Evolutionary conservation across 2,888 invertebrate genomes (phyloP).

Genomic region (Cyaniris semiargus): DNA sequence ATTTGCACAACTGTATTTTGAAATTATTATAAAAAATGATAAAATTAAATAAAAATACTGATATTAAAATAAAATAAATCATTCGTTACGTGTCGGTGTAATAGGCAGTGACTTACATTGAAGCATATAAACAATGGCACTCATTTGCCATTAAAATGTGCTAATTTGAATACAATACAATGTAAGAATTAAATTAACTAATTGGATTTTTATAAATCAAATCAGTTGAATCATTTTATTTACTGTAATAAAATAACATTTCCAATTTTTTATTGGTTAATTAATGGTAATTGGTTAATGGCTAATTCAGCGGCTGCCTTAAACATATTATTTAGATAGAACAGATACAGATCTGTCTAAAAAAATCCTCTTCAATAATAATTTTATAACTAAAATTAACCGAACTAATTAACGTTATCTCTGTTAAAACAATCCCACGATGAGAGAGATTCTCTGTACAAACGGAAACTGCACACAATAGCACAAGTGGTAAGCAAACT

Average conservation of each 20-base stretch:
- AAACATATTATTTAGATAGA: too few species aligned
- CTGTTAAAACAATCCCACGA: not conserved
- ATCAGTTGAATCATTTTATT: not conserved
- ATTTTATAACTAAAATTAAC: not conserved
- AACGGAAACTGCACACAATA: conserved; percentile 16
- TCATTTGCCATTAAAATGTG: conserved; percentile 14
- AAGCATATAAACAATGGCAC: not conserved
- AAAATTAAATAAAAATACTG: too few species aligned
- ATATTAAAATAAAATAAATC: not conserved
- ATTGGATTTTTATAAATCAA: conserved; percentile 11
- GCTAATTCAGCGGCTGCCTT: too few species aligned
- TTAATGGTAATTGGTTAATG: too few species aligned
- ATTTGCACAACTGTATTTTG: too few species aligned
- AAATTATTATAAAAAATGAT: not conserved
- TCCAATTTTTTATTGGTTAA: too few species aligned
- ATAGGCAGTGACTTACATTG: not conserved
- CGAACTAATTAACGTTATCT: not conserved
- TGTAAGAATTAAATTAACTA: conserved; percentile 3
- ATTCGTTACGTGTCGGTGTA: not conserved
- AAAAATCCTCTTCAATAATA: not conserved
- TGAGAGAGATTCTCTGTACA: not conserved
- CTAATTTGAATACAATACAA: conserved; percentile 1
- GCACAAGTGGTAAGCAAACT: conserved; percentile 20
- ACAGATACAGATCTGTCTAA: not conserved
- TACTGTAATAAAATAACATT: not conserved